Conservation (phyloP, 1,140 invertebrate species). For the Drosophila pachea region DNA sequence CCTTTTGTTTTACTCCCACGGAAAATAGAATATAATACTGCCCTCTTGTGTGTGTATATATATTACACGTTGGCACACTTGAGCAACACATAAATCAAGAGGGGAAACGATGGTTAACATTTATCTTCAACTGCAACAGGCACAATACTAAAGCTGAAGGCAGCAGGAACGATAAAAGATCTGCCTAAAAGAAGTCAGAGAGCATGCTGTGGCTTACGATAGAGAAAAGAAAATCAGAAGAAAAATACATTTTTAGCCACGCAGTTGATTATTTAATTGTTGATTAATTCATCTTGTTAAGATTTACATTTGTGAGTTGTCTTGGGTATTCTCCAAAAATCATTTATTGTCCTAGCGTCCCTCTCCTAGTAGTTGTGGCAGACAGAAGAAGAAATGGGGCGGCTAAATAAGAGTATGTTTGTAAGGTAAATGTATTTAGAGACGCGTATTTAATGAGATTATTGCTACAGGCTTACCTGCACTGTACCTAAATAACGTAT, state of each 20-base stretch:
- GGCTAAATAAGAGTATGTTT: no score
- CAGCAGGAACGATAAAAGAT: no score
- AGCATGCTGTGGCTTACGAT: conserved; percentile 43
- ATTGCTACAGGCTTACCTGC: conserved; percentile 5
- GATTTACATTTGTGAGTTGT: no score
- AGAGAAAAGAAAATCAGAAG: conserved; percentile 15
- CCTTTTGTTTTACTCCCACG: no score
- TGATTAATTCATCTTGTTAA: conserved; percentile 74
- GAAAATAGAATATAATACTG: not conserved
- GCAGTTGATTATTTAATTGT: no score
- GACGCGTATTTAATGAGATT: conserved; percentile 66
- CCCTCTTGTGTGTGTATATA: no score
- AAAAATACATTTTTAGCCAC: conserved; percentile 57
- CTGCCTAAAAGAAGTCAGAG: conserved; percentile 8
- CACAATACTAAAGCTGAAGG: conserved; percentile 26
- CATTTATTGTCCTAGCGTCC: no score
- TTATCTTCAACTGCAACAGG: conserved; percentile 13
- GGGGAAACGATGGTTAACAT: conserved; percentile 45
- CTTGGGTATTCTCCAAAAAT: no score
- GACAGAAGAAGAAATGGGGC: no score
- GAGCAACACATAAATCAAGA: conserved; percentile 72
- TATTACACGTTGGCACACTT: conserved; percentile 30
- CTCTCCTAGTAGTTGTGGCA: no score
- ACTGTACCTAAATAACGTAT: conserved; percentile 39
- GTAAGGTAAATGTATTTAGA: no score